Evolutionary conservation across 2,113 vertebrate species (phyloP).

Genomic region (Otocyon megalotis): DNA sequence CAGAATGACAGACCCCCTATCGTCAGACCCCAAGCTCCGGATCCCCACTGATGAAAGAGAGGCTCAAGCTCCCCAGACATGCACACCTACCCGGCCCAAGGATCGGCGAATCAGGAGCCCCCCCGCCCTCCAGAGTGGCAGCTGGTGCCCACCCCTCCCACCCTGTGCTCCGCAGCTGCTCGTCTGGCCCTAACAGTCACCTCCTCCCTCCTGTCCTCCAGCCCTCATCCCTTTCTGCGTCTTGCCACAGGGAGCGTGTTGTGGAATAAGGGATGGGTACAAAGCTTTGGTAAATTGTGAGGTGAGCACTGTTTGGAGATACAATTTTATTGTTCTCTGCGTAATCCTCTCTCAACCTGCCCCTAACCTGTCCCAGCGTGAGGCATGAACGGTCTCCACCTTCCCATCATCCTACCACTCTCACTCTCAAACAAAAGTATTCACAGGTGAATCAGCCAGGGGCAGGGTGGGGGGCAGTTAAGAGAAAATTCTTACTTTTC

Average conservation of each 20-base stretch:
- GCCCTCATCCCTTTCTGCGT: background rate
- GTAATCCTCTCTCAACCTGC: background rate
- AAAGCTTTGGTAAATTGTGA: background rate
- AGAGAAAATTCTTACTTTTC: background rate
- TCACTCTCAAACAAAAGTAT: background rate
- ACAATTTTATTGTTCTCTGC: background rate
- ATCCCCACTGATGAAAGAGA: background rate
- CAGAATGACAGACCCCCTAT: background rate
- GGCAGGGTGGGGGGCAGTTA: background rate
- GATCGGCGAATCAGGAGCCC: background rate
- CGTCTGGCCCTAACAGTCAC: background rate
- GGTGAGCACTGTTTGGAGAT: background rate
- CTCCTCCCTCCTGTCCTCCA: background rate
- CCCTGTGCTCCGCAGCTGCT: background rate
- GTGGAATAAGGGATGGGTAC: background rate
- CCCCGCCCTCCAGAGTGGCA: background rate
- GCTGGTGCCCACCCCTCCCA: background rate
- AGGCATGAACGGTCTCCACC: background rate
- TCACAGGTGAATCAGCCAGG: constrained; percentile 63
- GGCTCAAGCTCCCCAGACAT: background rate
- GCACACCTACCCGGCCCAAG: background rate
- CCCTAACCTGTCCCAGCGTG: background rate
- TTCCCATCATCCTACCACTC: background rate
- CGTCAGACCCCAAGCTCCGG: background rate
- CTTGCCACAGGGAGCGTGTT: background rate